These are phyloP conservation scores for Antheraea assamensis DNA, from an alignment of 2,888 invertebrate species.

Conservation along the genomic window DNA sequence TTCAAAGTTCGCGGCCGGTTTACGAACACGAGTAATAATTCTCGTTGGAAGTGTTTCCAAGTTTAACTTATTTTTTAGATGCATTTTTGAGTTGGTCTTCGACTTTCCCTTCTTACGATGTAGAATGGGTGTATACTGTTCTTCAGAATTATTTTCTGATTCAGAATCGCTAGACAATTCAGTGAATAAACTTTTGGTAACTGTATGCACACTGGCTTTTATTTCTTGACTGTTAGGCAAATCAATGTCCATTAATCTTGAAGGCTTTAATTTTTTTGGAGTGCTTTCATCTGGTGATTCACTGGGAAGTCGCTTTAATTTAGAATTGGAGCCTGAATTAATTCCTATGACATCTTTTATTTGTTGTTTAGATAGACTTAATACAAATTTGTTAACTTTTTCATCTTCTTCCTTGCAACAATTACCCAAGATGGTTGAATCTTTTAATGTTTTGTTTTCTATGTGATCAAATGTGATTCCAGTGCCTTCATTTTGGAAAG, in stretches of 20 bases:
- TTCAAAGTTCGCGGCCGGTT: constrained; percentile 58
- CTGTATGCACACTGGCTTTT: constrained; percentile 47
- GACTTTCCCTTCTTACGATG: constrained; percentile 46
- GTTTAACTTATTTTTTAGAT: constrained; percentile 60
- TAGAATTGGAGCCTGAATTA: constrained; percentile 32
- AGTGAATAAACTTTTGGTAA: background rate
- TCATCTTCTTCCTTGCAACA: constrained; percentile 36
- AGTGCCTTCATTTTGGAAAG: background rate
- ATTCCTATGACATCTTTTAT: constrained; percentile 46
- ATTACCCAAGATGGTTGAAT: constrained; percentile 24
- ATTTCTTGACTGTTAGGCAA: constrained; percentile 73
- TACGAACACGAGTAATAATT: constrained; percentile 61
- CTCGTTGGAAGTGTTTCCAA: constrained; percentile 56
- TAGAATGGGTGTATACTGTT: constrained; percentile 52
- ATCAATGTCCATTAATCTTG: constrained; percentile 56
- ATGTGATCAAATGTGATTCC: background rate
- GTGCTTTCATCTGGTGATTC: constrained; percentile 58
- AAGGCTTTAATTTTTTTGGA: constrained; percentile 55
- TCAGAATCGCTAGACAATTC: constrained; percentile 67
- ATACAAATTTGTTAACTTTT: constrained; percentile 40
- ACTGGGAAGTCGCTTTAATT: constrained; percentile 45
- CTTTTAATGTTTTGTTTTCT: constrained; percentile 35
- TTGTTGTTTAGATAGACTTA: constrained; percentile 44
- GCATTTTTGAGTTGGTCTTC: constrained; percentile 47
- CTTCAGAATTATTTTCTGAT: constrained; percentile 51